Base-by-base conservation (phyloP, 2,113 vertebrate genomes). In the Psittacula cyanocephala region DNA sequence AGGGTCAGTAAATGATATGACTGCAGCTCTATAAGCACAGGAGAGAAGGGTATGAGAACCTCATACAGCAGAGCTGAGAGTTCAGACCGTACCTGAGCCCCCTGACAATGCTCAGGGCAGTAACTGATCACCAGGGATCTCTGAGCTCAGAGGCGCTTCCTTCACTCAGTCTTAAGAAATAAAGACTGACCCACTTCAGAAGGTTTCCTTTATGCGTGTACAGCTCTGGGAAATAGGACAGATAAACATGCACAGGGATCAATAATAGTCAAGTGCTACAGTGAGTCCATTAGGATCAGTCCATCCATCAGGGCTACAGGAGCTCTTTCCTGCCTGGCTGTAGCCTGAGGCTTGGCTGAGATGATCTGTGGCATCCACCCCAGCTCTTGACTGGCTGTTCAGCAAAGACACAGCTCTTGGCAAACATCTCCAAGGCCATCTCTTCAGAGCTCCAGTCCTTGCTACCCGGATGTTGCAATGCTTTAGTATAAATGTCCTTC, bases 211-310 rank as follows among this genome's bases (percentile, higher is more conserved):
- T 23, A 59, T 11, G 20, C 46, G 2, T 47, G 46, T 37, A 31
- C 82, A 70, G 94, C 95, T 95, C 96, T 96, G 95, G 94, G 94
- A 97, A 97, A 93, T 95, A 96, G 96, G 96, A 72, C 96, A 97
- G 91, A 35, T 64, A 3, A 95, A 35, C 86, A 59, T 1, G 68
- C 92, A 19, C 55, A 55, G 55, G 89, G 95, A 97, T 97, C 96
- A 91, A 97, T 96, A 96, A 79, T 29, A 89, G 93, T 6, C 94
- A 88, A 96, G 95, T 83, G 95, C 92, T 90, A 12, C 92, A 74
- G 55, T 47, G 64, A 95, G 80, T 64, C 89, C 94, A 96, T 97
- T 96, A 95, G 93, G 81, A 92, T 93, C 81, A 93, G 81, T 86
- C 94, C 74, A 87, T 95, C 94, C 89, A 94, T 89, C 91, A 96